These are phyloP conservation scores for Rhadina sibilatrix DNA, from an alignment of 2,113 vertebrate species.

Conservation along the genomic window DNA sequence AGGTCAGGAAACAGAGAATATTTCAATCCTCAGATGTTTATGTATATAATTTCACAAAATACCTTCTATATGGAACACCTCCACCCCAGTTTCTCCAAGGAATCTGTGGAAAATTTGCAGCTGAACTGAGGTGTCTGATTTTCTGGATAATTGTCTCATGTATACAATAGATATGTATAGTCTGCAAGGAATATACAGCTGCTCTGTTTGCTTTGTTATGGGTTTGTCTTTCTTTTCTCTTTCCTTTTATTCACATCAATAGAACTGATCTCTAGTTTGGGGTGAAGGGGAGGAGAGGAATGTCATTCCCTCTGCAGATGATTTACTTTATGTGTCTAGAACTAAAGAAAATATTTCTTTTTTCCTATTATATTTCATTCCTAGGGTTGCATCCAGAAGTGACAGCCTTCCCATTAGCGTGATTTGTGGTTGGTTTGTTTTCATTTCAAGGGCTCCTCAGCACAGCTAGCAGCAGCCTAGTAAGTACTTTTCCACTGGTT, in stretches of 20 bases:
- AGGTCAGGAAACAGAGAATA: background rate
- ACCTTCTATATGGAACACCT: background rate
- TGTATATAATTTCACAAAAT: background rate
- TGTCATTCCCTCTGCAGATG: background rate
- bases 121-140: background rate
- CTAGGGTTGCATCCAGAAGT: background rate
- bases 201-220: background rate
- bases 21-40: background rate
- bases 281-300: background rate
- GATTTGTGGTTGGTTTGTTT: slow-evolving; percentile 14
- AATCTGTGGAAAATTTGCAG: background rate
- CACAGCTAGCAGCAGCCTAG: background rate
- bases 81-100: background rate
- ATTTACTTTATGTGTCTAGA: slow-evolving; percentile 20
- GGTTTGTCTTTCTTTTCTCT: background rate
- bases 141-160: background rate
- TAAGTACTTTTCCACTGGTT: background rate
- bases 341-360: slow-evolving; percentile 33
- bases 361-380: slow-evolving; percentile 5
- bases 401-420: slow-evolving; percentile 10
- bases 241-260: background rate
- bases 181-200: background rate
- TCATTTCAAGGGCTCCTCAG: background rate
- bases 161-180: background rate
- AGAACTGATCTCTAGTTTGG: background rate